A percentile compares a stretch with the other conserved stretches of the same genome.
Evolutionary conservation across 64 coral and sea anemone species (phyloP).

Genomic region (Porites lutea): DNA sequence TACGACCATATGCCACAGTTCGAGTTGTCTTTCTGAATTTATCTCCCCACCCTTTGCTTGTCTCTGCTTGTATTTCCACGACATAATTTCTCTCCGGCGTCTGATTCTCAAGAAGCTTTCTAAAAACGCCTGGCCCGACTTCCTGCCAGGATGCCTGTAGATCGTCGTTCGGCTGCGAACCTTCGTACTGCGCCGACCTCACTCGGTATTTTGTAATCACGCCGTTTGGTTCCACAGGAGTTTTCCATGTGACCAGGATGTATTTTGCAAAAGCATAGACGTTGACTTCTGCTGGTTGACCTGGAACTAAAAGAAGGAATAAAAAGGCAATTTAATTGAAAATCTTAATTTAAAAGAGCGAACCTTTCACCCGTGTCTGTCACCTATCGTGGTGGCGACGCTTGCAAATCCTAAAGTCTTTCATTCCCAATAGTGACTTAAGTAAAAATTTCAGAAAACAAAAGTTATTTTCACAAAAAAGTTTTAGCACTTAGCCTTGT

Average conservation of each 20-base stretch:
- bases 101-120: slow-evolving; percentile 3
- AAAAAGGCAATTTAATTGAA: not conserved
- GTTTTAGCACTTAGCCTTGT: too few species aligned
- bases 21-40: not conserved
- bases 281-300: slow-evolving; percentile 10
- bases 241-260: slow-evolving; percentile 61
- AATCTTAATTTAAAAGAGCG: too few species aligned
- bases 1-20: slow-evolving; percentile 6
- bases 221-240: slow-evolving; percentile 45
- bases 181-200: not conserved
- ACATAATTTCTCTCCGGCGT: slow-evolving; percentile 34
- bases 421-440: too few species aligned
- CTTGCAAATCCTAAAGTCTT: too few species aligned
- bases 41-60: not conserved
- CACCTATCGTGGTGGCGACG: too few species aligned
- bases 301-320: slow-evolving; percentile 34
- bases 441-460: too few species aligned
- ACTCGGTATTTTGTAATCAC: slow-evolving; percentile 42
- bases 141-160: not conserved
- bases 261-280: slow-evolving; percentile 56
- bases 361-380: too few species aligned
- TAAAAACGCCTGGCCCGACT: not conserved
- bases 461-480: too few species aligned
- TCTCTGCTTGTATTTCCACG: slow-evolving; percentile 38
- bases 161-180: not conserved